Evolutionary conservation across 2,113 vertebrate species (phyloP).

Genomic region (Speoplatyrhinus poulsoni): DNA sequence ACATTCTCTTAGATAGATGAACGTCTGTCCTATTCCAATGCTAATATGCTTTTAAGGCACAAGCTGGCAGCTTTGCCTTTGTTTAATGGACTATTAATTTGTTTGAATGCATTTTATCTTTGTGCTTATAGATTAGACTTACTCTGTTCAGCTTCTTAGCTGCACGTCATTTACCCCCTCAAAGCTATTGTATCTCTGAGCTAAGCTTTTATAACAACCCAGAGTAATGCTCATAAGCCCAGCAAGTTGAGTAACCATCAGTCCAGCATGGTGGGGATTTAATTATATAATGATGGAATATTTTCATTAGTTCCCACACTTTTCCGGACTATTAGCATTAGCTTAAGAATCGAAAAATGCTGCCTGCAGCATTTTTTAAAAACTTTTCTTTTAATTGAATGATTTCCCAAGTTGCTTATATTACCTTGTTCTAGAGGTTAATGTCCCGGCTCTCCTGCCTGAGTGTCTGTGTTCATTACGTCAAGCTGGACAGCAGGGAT

Average conservation of each 20-base stretch:
- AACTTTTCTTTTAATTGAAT: no score
- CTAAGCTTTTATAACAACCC: slow-evolving; percentile 62
- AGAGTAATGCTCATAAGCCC: slow-evolving; percentile 46
- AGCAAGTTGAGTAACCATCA: slow-evolving; percentile 50
- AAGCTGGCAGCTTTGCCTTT: slow-evolving; percentile 55
- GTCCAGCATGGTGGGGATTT: slow-evolving; percentile 48
- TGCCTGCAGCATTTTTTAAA: background rate
- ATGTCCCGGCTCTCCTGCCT: no score
- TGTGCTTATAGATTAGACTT: slow-evolving; percentile 39
- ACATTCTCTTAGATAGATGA: slow-evolving; percentile 52
- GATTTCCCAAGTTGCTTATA: no score
- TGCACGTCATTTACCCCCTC: slow-evolving; percentile 53
- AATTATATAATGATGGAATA: slow-evolving; percentile 27
- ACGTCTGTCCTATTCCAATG: slow-evolving; percentile 48
- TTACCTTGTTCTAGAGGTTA: no score
- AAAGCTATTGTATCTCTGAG: slow-evolving; percentile 32
- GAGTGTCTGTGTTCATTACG: no score
- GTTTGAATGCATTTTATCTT: slow-evolving; percentile 63
- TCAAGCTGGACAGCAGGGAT: no score
- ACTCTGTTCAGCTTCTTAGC: slow-evolving; percentile 35
- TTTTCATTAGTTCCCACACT: slow-evolving; percentile 21
- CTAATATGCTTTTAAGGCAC: slow-evolving; percentile 69
- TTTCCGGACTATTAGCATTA: slow-evolving; percentile 1
- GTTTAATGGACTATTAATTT: slow-evolving; percentile 76
- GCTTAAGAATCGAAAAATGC: background rate